These are phyloP conservation scores for Serilophus lunatus DNA, from an alignment of 2,113 vertebrate species.

Conservation along the genomic window DNA sequence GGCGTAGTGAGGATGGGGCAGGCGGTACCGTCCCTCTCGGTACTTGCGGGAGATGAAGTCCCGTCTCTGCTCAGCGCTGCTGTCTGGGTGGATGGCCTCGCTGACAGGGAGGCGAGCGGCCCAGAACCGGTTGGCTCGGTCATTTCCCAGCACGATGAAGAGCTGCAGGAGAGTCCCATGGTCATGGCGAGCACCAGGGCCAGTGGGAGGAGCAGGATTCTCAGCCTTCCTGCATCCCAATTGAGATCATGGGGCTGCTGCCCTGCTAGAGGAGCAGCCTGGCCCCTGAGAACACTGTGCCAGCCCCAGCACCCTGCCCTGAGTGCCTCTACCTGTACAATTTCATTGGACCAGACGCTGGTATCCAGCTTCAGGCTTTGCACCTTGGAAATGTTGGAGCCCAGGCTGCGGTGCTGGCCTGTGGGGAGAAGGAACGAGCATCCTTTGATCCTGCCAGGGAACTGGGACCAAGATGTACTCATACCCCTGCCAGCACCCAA, in stretches of 20 bases:
- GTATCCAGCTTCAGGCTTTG: constrained; percentile 97
- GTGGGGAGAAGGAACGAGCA: background rate
- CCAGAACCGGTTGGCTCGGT: constrained; percentile 93
- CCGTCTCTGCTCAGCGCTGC: constrained; percentile 77
- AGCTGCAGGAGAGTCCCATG: constrained; percentile 70
- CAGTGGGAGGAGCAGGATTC: background rate
- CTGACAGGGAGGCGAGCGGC: constrained; percentile 70
- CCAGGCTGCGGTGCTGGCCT: constrained; percentile 94
- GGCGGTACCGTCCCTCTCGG: constrained; percentile 83
- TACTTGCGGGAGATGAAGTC: constrained; percentile 91
- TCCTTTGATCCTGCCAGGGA: too few species aligned
- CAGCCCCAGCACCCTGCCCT: background rate
- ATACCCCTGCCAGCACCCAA: background rate
- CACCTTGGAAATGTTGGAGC: constrained; percentile 94
- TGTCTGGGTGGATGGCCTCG: constrained; percentile 79
- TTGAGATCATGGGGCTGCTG: background rate
- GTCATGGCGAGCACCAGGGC: background rate
- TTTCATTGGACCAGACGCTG: constrained; percentile 91
- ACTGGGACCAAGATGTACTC: rapidly evolving
- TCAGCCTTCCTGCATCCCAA: rapidly evolving
- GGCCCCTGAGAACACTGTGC: background rate
- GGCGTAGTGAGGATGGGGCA: constrained; percentile 76
- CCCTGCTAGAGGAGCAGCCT: background rate
- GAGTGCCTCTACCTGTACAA: constrained; percentile 73
- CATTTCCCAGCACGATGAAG: constrained; percentile 94